Evolutionary conservation across 2,888 invertebrate genomes (phyloP), one percentile per base, ranked within the genome.

Genomic region (Aspidapion aeneum): DNA sequence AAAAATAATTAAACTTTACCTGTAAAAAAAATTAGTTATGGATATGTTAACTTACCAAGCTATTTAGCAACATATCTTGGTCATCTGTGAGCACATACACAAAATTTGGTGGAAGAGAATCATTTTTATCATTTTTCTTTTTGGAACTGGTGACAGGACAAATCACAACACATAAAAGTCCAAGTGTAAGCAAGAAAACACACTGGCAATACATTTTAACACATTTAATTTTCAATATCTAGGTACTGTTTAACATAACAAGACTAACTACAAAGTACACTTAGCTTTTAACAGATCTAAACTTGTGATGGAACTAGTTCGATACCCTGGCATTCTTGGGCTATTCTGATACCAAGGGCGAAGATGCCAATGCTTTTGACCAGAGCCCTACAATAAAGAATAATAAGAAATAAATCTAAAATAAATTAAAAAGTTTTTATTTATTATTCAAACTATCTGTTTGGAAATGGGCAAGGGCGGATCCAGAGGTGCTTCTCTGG

Each of bases 11-110:
- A 22, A 51, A 20, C 17, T 18, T 62, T 58, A 68, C 60, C 65
- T 78, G 55, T 56, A 20, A 3, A 35, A 35, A 12, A 35, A 12
- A 35, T 35, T 35, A 35, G 35, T 35, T 35, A 35, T 35, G 12
- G 35, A 35, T 35, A 35, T 7, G 18, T 19, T 52, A 58, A 82
- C 84, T 83, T 83, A 91, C 90, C 86, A 93, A 84, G 58, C 93
- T 90, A 76, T 89, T 87, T 57, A 95, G 79, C n/a, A 85, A 80
- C 1, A 86, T 81, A 82, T 95, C 95, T 78, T 94, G 93, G 80
- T 95, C 95, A 77, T 96, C 95, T 0, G 91, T 92, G 59, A 95
- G 74, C 69, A 95, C 82, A 50, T 94, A 74, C 55, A 95, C 82
- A 74, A 95, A 87, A 80, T 94, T 95, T 21, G 67, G 67, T 21